Base-by-base conservation (phyloP, 1,140 invertebrate genomes). In the Diabrotica undecimpunctata region DNA sequence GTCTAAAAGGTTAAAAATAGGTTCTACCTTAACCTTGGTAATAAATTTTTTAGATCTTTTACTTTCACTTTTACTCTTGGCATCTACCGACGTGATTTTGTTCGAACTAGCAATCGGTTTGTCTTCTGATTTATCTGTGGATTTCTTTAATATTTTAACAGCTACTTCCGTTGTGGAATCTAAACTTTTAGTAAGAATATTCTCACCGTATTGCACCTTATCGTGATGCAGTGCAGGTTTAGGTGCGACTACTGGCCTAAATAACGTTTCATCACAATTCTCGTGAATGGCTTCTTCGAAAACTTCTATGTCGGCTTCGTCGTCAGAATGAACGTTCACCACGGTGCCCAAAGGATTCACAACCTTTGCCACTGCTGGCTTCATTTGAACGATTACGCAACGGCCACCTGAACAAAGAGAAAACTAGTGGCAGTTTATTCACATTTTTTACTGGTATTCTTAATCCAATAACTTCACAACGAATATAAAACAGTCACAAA, bases 261-360 rank as follows among this genome's bases (percentile, higher is more conserved):
- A 87, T 5, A 84, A 75, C 8, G 82, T 81, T 78, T 87, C 86
- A 76, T 87, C 86, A 67, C 81, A 83, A 75, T 87, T 87, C 74
- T 85, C 81, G 69, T 82, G 80, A 60, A 86, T 86, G 61, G 80
- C 66, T 56, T 80, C 79, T 11, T 80, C 79, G n/a, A 80, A 77
- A 57, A 75, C 73, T 54, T 76, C 77, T 13, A 80, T 75, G 65
- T 86, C 83, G 11, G 78, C 77, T 61, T 81, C 80, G 39, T 87
- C 82, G 54, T 83, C 83, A 41, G 80, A 81, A 55, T 83, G 81
- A 37, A 85, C 79, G 70, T 84, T 85, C 75, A 86, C 86, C 57
- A 90, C 88, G 38, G 86, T 88, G 71, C 88, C 88, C 74, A 86
- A 72, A 37, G 88, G 88, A 83, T 88, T 89, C 72, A 90, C 87